Evolutionary conservation across 1,140 invertebrate species (phyloP).

Genomic region (Drosophila rufa): DNA sequence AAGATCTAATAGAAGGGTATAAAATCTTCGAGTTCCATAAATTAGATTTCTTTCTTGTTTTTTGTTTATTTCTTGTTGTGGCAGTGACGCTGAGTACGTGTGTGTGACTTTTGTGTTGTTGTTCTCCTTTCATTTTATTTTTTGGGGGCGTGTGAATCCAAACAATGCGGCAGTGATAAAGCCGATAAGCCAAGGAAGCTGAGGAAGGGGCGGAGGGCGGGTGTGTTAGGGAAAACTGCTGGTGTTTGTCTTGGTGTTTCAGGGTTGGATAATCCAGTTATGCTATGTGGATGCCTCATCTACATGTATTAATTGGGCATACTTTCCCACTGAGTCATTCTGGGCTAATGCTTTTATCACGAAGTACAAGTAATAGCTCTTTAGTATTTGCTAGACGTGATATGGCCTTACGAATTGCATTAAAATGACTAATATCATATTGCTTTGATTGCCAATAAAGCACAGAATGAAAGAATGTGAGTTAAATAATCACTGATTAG

Average conservation of each 20-base stretch:
- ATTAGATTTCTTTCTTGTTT: background rate
- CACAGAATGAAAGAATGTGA: background rate
- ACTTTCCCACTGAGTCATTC: slow-evolving; percentile 15
- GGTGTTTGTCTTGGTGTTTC: slow-evolving; percentile 43
- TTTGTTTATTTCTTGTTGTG: slow-evolving; percentile 24
- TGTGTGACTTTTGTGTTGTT: slow-evolving; percentile 29
- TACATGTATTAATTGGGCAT: slow-evolving; percentile 7
- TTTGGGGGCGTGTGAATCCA: slow-evolving; percentile 76
- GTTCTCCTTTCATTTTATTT: slow-evolving; percentile 13
- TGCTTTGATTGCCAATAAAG: background rate
- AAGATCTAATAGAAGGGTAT: background rate
- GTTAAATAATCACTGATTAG: slow-evolving; percentile 14
- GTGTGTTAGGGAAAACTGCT: slow-evolving; percentile 27
- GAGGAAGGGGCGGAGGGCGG: slow-evolving; percentile 11
- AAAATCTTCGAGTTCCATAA: background rate
- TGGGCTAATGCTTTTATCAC: background rate
- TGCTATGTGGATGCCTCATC: slow-evolving; percentile 10
- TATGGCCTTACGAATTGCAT: background rate
- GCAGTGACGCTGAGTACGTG: slow-evolving; percentile 13
- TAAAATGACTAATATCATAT: slow-evolving; percentile 25
- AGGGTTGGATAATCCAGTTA: slow-evolving; percentile 30
- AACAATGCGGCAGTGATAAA: slow-evolving; percentile 79
- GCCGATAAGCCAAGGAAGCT: slow-evolving; percentile 52
- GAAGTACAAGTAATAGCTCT: background rate
- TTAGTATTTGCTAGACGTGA: background rate